Base-by-base conservation (phyloP, 2,797 vertebrate species). In the Acropternis orthonyx region DNA sequence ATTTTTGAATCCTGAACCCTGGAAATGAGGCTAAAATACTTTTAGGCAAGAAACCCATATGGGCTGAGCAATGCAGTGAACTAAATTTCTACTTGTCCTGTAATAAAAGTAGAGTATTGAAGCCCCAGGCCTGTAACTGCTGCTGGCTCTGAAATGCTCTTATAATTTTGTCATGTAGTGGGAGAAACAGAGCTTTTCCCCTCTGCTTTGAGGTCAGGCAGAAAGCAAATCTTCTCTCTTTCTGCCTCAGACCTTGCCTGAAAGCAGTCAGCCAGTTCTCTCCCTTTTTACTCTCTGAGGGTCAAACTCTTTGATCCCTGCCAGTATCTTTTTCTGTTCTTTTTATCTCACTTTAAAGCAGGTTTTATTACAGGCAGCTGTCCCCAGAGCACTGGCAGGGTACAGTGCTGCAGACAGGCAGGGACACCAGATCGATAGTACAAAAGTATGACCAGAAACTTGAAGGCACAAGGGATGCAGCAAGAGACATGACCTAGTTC, bases 251-350 rank as follows among this genome's bases (percentile, higher is more conserved):
- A 63, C 77, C 80, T 78, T 88, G 82, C 69, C 68, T 77, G 39
- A 73, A 74, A 93, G 51, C 18, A 58, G 56, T 32, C 81, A 87
- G 71, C 30, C 51, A 23, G 10, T 84, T 75, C 71, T 89, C 63
- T 74, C 36, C 41, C 65, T 59, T 51, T 68, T 85, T 56, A 77
- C 65, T 82, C 61, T 61, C 58, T n/a, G 44, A 90, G 95, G 88
- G 92, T 90, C 93, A 93, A 91, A 92, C 43, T 79, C 88, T 82
- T 94, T 96, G 94, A 95, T 95, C 83, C 23, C 74, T 90, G 89
- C 59, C 91, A 90, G 63, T 34, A 81, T 77, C 46, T 93, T 34
- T 90, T 71, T 76, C 66, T 85, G 36, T 54, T 79, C 82, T 54
- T 74, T 87, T 92, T 82, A 76, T 95, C 94, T 91, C 80, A 23